Evolutionary conservation across 30 jellyfish, hydroid and myxozoan species (phyloP), one percentile per base, ranked within the genome.

Genomic region (Aurelia aurita): DNA sequence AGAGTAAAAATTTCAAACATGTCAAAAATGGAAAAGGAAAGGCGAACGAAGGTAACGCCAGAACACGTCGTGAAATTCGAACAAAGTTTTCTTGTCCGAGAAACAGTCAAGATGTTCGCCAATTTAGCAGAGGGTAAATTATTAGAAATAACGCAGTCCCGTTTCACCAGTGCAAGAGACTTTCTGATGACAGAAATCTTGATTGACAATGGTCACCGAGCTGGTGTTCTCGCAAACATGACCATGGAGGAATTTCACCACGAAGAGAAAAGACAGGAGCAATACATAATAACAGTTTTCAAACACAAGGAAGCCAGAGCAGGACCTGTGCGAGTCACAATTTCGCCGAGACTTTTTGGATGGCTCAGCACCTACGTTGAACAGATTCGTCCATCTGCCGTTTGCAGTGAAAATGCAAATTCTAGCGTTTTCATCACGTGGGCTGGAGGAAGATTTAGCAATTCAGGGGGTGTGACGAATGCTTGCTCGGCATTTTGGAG

Each of bases 261-360:
- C 12, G 77, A 28, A 13, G 88, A 76, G 35, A 27, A 51, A 16
- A 76, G 61, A 27, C 58, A 35, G 2, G 88, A 49, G 45, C 20
- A 34, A 18, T 68, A 76, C 7, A 58, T 53, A 1, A 58, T 76
- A 21, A 76, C 88, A 8, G 79, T 76, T 18, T 76, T 76, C 34
- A 76, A 76, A 20, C 88, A 76, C 63, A 76, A 76, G 39, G 88
- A 76, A 22, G 88, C 88, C 14, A 44, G 88, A 21, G 78, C 88
- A 58, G 88, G 88, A 8, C 88, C 88, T 0, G 39, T 76, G 5
- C 11, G 88, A 59, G 88, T 76, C 34, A 76, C 21, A 4, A 58
- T 76, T 68, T 16, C 34, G 16, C 46, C 22, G 10, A 76, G 61
- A 53, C 88, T 76, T 51, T 76, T 76, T 58, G 78, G 75, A 5